Percentiles rank a stretch among this genome's conserved stretches.
phyloP scores from a whole-genome alignment of 2,888 invertebrate genomes.

The Volucella bombylans region DNA sequence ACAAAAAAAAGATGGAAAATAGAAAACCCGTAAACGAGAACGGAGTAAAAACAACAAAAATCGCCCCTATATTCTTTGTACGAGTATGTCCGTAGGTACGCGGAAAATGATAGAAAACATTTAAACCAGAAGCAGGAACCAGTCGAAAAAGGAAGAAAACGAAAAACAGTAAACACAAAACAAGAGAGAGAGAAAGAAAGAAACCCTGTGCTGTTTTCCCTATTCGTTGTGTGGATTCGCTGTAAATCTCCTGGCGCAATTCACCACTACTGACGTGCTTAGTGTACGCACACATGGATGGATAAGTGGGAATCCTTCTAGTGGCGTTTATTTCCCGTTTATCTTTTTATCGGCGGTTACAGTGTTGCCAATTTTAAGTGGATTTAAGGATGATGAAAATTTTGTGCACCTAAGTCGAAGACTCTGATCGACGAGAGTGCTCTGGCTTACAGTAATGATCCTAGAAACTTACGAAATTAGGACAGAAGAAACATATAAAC shows the following conservation, averaged over 20 bases:
- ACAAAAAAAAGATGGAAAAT: not conserved
- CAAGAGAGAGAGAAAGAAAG: slow-evolving; percentile 19
- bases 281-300: slow-evolving; percentile 3
- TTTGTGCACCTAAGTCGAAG: no score
- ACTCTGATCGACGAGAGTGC: no score
- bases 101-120: no score
- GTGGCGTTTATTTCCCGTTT: slow-evolving; percentile 34
- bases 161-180: slow-evolving; percentile 3
- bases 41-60: slow-evolving; percentile 39
- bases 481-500: no score
- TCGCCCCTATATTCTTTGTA: slow-evolving; percentile 2
- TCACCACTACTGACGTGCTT: not conserved
- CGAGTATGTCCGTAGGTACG: not conserved
- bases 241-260: not conserved
- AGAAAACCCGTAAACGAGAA: slow-evolving; percentile 10
- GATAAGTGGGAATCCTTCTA: slow-evolving; percentile 32
- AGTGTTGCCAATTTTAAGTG: slow-evolving; percentile 50
- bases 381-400: not conserved
- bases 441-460: no score
- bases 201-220: slow-evolving; percentile 52
- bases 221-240: slow-evolving; percentile 35
- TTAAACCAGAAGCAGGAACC: not conserved
- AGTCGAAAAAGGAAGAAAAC: slow-evolving; percentile 23
- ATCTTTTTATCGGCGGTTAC: slow-evolving; percentile 13
- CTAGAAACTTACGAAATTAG: no score